Conservation (phyloP, 1,140 invertebrate species). For the Trissolcus basalis region DNA sequence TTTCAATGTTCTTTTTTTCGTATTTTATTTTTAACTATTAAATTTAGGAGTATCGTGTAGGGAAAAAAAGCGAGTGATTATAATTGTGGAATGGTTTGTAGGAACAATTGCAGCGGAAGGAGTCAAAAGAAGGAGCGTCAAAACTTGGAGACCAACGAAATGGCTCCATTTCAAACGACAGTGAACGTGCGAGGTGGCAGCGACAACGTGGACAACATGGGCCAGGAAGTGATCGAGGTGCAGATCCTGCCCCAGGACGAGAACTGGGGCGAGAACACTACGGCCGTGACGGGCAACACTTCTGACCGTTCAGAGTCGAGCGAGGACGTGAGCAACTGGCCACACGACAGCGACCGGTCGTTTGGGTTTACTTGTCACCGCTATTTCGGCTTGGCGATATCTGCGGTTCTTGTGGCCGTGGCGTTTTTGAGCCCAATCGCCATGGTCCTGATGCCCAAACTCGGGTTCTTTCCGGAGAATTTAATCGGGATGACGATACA, state of each 20-base stretch:
- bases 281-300: conserved; percentile 96
- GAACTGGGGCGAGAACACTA: conserved; percentile 98
- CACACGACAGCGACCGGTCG: conserved; percentile 83
- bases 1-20: no score
- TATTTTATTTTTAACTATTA: no score
- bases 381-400: conserved; percentile 86
- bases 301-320: conserved; percentile 95
- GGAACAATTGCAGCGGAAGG: conserved; percentile 46
- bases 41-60: no score
- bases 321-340: conserved; percentile 90
- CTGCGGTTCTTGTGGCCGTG: conserved; percentile 84
- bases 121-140: conserved; percentile 71
- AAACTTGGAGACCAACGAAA: conserved; percentile 72
- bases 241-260: conserved; percentile 97
- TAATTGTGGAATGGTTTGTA: no score
- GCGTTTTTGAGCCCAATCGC: conserved; percentile 94
- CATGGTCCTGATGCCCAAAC: conserved; percentile 95
- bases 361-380: conserved; percentile 85
- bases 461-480: conserved; percentile 85
- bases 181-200: conserved; percentile 84
- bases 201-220: conserved; percentile 79
- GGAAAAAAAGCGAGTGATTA: no score
- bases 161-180: conserved; percentile 88
- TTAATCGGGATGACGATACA: conserved; percentile 77
- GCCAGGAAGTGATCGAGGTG: conserved; percentile 91